A percentile compares a stretch with the other conserved stretches of the same genome.
Conservation (phyloP, 2,113 vertebrate genomes). For the Rhinoptilus africanus region DNA sequence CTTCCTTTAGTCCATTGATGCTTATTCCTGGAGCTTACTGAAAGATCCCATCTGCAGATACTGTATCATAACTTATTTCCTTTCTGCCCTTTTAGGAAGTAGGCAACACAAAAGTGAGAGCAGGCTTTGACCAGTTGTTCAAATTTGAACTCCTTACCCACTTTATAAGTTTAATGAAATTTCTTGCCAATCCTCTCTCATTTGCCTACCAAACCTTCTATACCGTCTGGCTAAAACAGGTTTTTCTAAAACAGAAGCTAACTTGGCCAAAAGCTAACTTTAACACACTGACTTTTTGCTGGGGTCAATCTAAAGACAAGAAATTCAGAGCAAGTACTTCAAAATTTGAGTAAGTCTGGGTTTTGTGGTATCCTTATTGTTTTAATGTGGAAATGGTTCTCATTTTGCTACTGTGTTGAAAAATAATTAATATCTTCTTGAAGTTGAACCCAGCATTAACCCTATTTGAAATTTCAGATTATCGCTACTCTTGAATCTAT, state of each 20-base stretch:
- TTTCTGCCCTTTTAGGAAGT: neutral
- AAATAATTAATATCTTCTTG: neutral
- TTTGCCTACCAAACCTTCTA: neutral
- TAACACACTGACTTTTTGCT: neutral
- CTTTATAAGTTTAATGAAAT: neutral
- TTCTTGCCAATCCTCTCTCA: neutral
- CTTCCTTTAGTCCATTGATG: neutral
- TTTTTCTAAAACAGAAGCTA: neutral
- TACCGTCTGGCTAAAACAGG: neutral
- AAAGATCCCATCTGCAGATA: neutral
- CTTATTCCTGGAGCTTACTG: neutral
- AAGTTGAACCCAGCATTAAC: neutral
- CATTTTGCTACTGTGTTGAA: neutral
- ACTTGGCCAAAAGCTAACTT: neutral
- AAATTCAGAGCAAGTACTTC: neutral
- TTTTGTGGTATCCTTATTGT: neutral
- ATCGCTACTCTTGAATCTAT: neutral
- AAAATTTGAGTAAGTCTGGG: neutral
- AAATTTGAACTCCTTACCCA: neutral
- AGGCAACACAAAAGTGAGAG: neutral
- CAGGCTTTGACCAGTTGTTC: neutral
- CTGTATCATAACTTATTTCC: too few species aligned
- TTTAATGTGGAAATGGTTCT: neutral
- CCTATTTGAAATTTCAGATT: neutral
- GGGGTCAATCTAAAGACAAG: neutral